A percentile compares a stretch with the other conserved stretches of the same genome.
Evolutionary conservation across 1,140 invertebrate species (phyloP).

Genomic region (Chironomus tepperi): DNA sequence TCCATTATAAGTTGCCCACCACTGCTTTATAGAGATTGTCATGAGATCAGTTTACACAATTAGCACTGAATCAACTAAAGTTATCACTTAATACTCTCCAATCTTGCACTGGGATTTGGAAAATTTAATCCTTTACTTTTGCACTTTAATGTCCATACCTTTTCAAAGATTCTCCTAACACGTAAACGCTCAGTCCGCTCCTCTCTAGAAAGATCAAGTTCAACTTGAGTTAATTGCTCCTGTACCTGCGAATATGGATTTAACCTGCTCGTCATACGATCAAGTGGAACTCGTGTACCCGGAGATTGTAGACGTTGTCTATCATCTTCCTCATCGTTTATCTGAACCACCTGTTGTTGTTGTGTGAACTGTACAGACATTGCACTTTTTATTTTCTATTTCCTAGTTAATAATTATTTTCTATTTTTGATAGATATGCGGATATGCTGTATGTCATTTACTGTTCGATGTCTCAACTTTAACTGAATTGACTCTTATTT

Average conservation of each 20-base stretch:
- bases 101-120: too few species aligned
- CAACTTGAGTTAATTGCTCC: slow-evolving; percentile 3
- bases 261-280: slow-evolving; percentile 28
- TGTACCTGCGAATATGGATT: slow-evolving; percentile 11
- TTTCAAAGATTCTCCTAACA: slow-evolving; percentile 35
- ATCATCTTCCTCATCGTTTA: not conserved
- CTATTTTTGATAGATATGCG: not conserved
- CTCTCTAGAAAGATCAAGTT: slow-evolving; percentile 25
- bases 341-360: slow-evolving; percentile 5
- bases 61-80: too few species aligned
- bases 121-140: slow-evolving; percentile 24
- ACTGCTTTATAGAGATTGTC: too few species aligned
- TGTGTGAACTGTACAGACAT: slow-evolving; percentile 18
- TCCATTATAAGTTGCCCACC: too few species aligned
- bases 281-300: slow-evolving; percentile 30
- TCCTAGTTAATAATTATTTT: not conserved
- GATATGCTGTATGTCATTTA: not conserved
- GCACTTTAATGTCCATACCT: slow-evolving; percentile 28
- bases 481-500: not conserved
- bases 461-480: not conserved
- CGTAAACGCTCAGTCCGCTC: slow-evolving; percentile 35
- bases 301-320: not conserved
- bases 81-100: too few species aligned
- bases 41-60: too few species aligned
- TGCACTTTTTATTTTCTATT: not conserved